Evolutionary conservation across 2,113 vertebrate species (phyloP).

Genomic region (Sebastes schlegelii): DNA sequence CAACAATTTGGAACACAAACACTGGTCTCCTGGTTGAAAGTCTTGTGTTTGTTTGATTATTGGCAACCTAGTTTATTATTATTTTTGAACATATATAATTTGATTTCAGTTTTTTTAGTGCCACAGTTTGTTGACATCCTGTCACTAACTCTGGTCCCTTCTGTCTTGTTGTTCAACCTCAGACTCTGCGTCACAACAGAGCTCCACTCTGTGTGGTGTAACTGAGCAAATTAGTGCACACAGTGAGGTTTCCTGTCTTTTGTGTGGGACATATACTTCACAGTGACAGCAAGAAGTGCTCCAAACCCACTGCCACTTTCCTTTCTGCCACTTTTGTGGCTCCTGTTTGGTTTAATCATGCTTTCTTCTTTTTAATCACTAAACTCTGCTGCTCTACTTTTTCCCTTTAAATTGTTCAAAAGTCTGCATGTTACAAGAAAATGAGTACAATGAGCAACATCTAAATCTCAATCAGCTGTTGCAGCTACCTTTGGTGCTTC

Average conservation of each 20-base stretch:
- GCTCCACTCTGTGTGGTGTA: conserved; percentile 9
- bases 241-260: conserved; percentile 33
- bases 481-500: background rate
- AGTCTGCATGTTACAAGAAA: background rate
- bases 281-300: background rate
- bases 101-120: conserved; percentile 3
- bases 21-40: no score
- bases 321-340: background rate
- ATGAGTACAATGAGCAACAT: background rate
- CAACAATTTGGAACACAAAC: no score
- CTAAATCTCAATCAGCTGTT: background rate
- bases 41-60: no score
- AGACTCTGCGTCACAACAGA: conserved; percentile 25
- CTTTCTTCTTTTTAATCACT: background rate
- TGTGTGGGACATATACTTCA: conserved; percentile 20
- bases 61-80: background rate
- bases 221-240: conserved; percentile 34
- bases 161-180: conserved; percentile 5
- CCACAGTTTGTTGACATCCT: background rate
- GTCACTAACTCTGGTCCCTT: background rate
- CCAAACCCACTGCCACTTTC: background rate
- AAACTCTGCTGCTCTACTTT: background rate
- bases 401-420: background rate
- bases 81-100: background rate
- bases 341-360: background rate